Conservation (phyloP, 53 echinoderm and acorn worm species). For the Temnopleurus reevesii region DNA sequence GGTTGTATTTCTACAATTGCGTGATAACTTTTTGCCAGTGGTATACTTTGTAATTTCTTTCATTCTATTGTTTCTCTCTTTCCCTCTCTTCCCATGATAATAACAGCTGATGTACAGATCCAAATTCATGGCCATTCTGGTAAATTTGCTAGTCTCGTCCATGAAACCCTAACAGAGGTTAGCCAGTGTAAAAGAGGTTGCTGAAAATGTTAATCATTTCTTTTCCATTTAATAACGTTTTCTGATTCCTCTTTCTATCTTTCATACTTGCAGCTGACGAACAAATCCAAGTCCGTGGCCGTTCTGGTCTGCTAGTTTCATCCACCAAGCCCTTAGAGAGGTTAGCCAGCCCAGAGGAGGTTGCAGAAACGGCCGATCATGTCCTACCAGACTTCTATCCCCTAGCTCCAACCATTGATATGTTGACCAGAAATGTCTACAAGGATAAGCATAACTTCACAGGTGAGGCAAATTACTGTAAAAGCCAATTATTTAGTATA, state of each 20-base stretch:
- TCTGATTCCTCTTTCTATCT: not conserved
- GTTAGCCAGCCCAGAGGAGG: constrained; percentile 69
- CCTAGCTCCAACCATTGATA: constrained; percentile 81
- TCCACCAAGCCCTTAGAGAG: constrained; percentile 66
- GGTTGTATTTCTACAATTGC: too few relatives aligned
- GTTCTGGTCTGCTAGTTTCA: constrained; percentile 75
- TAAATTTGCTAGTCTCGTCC: constrained; percentile 71
- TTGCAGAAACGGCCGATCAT: constrained; percentile 58
- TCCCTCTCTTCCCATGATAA: not conserved
- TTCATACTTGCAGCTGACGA: constrained; percentile 61
- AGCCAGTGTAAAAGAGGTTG: constrained; percentile 70
- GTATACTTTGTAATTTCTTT: too few relatives aligned
- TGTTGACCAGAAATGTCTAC: constrained; percentile 59
- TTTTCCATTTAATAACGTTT: too few relatives aligned
- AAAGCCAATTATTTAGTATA: too few relatives aligned
- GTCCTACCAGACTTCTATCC: constrained; percentile 76
- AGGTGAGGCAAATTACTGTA: constrained; percentile 45
- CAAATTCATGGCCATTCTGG: constrained; percentile 78
- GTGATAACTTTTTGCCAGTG: too few relatives aligned
- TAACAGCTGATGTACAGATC: constrained; percentile 83
- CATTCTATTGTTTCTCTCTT: too few relatives aligned
- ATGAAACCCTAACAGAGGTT: constrained; percentile 61
- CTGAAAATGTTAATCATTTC: too few relatives aligned
- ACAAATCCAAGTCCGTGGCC: constrained; percentile 74
- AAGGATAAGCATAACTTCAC: constrained; percentile 77